Evolutionary conservation across 2,888 invertebrate species (phyloP), one percentile per base, ranked within the genome.

Genomic region (Machimus rusticus): DNA sequence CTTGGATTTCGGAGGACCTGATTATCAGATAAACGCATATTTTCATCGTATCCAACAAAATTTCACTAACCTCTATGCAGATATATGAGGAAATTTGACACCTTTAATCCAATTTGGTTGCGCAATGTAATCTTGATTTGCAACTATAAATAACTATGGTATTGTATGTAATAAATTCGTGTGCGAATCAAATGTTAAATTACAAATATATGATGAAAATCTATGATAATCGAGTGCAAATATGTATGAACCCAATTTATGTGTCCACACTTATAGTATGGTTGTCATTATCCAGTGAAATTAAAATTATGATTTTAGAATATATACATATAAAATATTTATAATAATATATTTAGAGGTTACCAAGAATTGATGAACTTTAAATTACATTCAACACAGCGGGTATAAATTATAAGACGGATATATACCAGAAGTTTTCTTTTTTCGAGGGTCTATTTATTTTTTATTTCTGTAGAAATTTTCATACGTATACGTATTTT

Each of bases 11-110:
- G 28, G 28, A 31, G 28, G 5, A 12, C 2, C 14, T 14, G 55
- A 51, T 55, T 46, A 81, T 81, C 55, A 55, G 81, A 51, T 51
- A 81, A 81, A 81, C 46, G 19, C 34, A 55, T 81, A 55, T 51
- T 55, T 34, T 51, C 55, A 39, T 81, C 46, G n/a, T 2, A 19
- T 28, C 79, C 46, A 39, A 14, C 78, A 8, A 28, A 66, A 66
- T 66, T 57, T 55, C 28, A 66, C 66, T 66, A 66, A 66, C 9
- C 28, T 66, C 51, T 16, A n/a, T 51, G 28, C 28, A 66, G 66
- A 66, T 66, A 66, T 66, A 23, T 23, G 66, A 66, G 66, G 28
- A 12, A 23, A 66, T 66, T 23, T 66, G 28, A 66, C 66, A 28
- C 66, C n/a, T 51, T 51, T 66, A 66, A 28, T 66, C 66, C 28